These are phyloP conservation scores for Drosophila kambysellisi DNA, from an alignment of 2,888 invertebrate genomes.

Conservation along the genomic window DNA sequence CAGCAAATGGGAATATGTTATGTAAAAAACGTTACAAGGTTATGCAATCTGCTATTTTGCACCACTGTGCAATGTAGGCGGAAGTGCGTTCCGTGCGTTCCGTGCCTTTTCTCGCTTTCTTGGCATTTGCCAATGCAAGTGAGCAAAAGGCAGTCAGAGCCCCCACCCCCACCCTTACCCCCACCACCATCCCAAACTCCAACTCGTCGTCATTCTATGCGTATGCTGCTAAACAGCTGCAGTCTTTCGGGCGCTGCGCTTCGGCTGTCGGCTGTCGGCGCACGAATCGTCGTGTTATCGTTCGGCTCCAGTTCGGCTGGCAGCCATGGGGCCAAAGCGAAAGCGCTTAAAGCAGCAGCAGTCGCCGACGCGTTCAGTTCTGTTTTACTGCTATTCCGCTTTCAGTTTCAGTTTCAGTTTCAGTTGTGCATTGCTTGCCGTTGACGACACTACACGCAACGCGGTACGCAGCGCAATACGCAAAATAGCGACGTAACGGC, in stretches of 20 bases:
- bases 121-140: constrained; percentile 67
- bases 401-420: constrained; percentile 54
- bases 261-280: constrained; percentile 36
- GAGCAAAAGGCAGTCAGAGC: constrained; percentile 44
- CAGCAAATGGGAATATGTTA: neutral
- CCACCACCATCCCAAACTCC: neutral
- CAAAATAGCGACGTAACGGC: constrained; percentile 20
- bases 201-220: neutral
- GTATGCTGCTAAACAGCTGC: constrained; percentile 47
- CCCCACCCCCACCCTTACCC: neutral
- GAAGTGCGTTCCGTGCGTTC: constrained; percentile 56
- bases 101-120: constrained; percentile 52
- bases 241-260: constrained; percentile 19
- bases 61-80: constrained; percentile 43
- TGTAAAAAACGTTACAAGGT: neutral
- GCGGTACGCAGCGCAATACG: constrained; percentile 25
- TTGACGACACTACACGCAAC: constrained; percentile 47
- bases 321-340: constrained; percentile 34
- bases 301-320: constrained; percentile 15
- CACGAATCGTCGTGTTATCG: constrained; percentile 25
- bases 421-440: constrained; percentile 75
- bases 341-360: constrained; percentile 63
- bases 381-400: constrained; percentile 29
- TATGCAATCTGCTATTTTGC: neutral
- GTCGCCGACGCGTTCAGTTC: constrained; percentile 58